These are phyloP conservation scores for Calameuta filiformis DNA, from an alignment of 2,888 invertebrate genomes.

Conservation along the genomic window DNA sequence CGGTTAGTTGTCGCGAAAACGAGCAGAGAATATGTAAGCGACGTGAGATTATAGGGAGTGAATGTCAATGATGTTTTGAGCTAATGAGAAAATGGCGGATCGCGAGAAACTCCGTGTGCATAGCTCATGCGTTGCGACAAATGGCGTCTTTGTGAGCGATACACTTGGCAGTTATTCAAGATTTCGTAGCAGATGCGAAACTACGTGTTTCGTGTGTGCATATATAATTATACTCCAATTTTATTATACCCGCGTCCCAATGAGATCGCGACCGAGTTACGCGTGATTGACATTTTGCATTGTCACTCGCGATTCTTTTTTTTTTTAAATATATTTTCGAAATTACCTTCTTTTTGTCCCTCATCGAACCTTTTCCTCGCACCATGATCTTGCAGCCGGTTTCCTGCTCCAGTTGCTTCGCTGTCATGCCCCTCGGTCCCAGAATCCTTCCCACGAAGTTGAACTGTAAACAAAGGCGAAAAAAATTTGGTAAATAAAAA, in stretches of 20 bases:
- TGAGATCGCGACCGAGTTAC: neutral
- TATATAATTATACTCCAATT: neutral
- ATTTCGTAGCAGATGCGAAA: slow-evolving; percentile 29
- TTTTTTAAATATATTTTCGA: neutral
- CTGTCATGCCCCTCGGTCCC: slow-evolving; percentile 99
- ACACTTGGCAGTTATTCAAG: slow-evolving; percentile 36
- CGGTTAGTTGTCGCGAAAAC: neutral
- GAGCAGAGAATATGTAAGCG: neutral
- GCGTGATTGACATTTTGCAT: neutral
- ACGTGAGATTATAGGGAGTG: neutral
- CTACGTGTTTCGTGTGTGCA: neutral
- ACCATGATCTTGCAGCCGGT: slow-evolving; percentile 99
- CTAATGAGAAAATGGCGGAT: neutral
- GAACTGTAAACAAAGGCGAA: slow-evolving; percentile 80
- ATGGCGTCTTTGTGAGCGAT: slow-evolving; percentile 22
- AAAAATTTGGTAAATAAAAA: slow-evolving; percentile 47
- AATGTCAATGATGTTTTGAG: neutral
- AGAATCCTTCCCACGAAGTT: slow-evolving; percentile 99
- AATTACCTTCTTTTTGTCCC: slow-evolving; percentile 98
- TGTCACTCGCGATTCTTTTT: neutral
- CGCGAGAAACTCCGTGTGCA: neutral
- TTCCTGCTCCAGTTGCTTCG: slow-evolving; percentile 99
- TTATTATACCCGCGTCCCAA: neutral
- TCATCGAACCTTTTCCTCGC: slow-evolving; percentile 98
- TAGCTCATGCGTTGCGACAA: slow-evolving; percentile 18